A percentile compares a stretch with the other conserved stretches of the same genome.
Evolutionary conservation across 1,140 invertebrate genomes (phyloP).

Genomic region (Wasmannia auropunctata): DNA sequence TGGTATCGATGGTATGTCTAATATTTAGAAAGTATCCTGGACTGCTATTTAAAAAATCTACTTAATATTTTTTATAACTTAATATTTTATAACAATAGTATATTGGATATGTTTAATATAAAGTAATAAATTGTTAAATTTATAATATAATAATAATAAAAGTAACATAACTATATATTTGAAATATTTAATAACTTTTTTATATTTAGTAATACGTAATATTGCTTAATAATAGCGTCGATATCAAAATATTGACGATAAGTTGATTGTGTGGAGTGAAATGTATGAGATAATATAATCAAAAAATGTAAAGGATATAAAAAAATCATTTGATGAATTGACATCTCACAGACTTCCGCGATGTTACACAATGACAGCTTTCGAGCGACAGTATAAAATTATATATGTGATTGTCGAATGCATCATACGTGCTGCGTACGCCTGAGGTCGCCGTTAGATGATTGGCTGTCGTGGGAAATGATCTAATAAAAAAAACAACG

Average conservation of each 20-base stretch:
- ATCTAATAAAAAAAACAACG: slow-evolving; percentile 13
- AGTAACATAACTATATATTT: not conserved
- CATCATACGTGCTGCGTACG: not conserved
- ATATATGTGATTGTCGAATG: not conserved
- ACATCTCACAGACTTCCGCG: slow-evolving; percentile 10
- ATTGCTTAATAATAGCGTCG: not conserved
- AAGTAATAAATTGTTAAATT: not conserved
- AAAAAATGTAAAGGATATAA: not conserved
- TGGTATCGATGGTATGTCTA: not conserved
- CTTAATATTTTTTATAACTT: not conserved
- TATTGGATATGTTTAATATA: not conserved
- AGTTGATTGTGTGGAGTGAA: not conserved
- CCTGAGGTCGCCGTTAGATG: not conserved
- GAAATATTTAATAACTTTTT: not conserved
- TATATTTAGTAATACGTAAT: not conserved
- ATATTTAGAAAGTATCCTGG: not conserved
- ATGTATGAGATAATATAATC: not conserved
- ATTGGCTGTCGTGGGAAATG: slow-evolving; percentile 49
- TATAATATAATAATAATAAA: not conserved
- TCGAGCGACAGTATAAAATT: slow-evolving; percentile 2
- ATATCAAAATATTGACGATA: not conserved
- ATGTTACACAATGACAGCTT: slow-evolving; percentile 17
- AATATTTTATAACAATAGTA: not conserved
- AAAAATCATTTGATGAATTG: not conserved
- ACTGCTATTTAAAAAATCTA: not conserved